Conservation (phyloP, 2,888 invertebrate species). For the Heterodera filipjevi region DNA sequence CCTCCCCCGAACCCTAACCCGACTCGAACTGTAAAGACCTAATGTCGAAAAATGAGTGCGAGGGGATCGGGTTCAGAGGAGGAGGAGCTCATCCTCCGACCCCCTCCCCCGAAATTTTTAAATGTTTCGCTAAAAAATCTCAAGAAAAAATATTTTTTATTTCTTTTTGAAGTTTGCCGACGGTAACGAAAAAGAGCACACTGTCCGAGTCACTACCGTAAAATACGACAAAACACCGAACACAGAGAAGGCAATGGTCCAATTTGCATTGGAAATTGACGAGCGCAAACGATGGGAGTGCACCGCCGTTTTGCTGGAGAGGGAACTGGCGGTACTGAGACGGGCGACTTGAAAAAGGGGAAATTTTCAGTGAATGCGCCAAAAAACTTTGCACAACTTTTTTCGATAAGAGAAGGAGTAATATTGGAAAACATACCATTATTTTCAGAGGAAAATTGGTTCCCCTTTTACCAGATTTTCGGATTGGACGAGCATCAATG, state of each 20-base stretch:
- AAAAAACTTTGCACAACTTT: too few species aligned
- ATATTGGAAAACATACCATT: too few species aligned
- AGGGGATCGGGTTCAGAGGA: too few species aligned
- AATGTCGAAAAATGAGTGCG: too few species aligned
- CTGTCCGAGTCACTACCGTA: constrained; percentile 3
- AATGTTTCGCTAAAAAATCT: too few species aligned
- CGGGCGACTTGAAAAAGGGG: too few species aligned
- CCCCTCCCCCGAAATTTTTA: too few species aligned
- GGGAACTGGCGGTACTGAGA: constrained; percentile 45
- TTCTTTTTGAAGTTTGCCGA: constrained; percentile 7
- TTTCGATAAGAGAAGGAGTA: too few species aligned
- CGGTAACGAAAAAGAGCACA: not conserved
- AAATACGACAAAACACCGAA: not conserved
- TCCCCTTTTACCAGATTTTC: not conserved
- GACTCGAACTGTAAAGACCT: too few species aligned
- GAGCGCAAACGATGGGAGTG: constrained; percentile 53
- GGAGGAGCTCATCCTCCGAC: too few species aligned
- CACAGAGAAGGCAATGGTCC: constrained; percentile 35
- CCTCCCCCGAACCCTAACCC: too few species aligned
- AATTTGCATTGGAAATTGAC: constrained; percentile 51
- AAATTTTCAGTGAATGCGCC: not conserved
- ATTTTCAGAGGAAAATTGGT: not conserved
- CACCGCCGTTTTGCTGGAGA: constrained; percentile 48
- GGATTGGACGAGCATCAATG: not conserved
- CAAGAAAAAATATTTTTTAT: too few species aligned